Base-by-base conservation (phyloP, 2,888 invertebrate species). In the Scaptomyza caliginosa region DNA sequence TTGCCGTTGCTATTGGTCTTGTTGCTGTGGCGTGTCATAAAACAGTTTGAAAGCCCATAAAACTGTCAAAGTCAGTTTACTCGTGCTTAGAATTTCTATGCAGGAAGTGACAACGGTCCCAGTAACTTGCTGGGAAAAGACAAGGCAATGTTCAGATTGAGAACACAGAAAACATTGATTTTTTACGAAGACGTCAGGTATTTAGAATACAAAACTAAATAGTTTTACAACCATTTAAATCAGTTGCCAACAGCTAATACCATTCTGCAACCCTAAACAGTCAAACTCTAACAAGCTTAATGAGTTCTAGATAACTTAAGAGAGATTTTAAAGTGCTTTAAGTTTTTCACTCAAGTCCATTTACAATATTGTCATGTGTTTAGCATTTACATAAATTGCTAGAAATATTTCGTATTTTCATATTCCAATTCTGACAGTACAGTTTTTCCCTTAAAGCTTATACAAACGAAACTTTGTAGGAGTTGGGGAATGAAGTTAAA, bases 21-120 rank as follows among this genome's bases (percentile, higher is more conserved):
- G 28, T 43, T 67, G 75, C 67, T 58, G 56, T 73, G 76, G 86
- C 89, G 86, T 81, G 81, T 89, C 90, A 90, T 90, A 90, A 90
- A 90, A 90, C 90, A 90, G 88, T 90, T 90, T 90, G 91, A 90
- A 84, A 87, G 80, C 88, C 89, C 90, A 90, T 90, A 90, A 90
- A 90, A 90, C 89, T 90, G 90, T 90, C 90, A 83, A 85, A 78
- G 71, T 72, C 77, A 49, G 77, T 76, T 73, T 69, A 63, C 66
- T 78, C 58, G 69, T 77, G 77, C 74, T 68, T 62, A 64, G 73
- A 80, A 72, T 71, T 72, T 80, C 56, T 68, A 54, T 73, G 60
- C 80, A 86, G 80, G 86, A 86, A 86, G 75, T 84, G 85, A 63
- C 77, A 74, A 49, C 30, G 55, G 50, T 21, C 54, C 28, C 45